These are phyloP conservation scores for Cephus runcator DNA, from an alignment of 2,888 invertebrate genomes.

Conservation along the genomic window DNA sequence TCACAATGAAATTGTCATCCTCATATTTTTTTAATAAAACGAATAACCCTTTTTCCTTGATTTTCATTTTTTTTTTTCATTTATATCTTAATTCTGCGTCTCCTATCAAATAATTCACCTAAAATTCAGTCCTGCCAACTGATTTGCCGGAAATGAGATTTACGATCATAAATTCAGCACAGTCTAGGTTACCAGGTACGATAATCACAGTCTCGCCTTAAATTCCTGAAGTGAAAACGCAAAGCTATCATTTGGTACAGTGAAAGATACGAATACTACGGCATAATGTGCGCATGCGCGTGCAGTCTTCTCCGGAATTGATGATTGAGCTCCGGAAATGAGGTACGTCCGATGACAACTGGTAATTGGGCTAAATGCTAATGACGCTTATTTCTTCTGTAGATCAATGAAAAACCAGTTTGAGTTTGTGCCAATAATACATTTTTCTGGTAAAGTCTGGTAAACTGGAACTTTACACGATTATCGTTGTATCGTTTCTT, in stretches of 20 bases:
- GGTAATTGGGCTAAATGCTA: not conserved
- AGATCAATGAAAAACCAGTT: not conserved
- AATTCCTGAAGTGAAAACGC: constrained; percentile 44
- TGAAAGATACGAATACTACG: not conserved
- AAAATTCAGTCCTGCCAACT: not conserved
- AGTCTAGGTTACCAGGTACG: not conserved
- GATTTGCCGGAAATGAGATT: not conserved
- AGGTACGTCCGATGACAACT: not conserved
- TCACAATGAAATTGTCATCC: not conserved
- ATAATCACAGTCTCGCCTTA: constrained; percentile 20
- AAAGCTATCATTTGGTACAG: not conserved
- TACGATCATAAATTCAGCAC: not conserved
- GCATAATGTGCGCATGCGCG: not conserved
- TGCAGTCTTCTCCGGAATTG: not conserved
- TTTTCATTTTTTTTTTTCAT: not conserved
- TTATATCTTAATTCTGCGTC: not conserved
- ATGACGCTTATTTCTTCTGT: not conserved
- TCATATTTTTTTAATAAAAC: not conserved
- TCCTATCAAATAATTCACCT: not conserved
- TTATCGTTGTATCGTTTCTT: not conserved
- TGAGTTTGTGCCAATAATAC: not conserved
- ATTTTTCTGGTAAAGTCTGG: not conserved
- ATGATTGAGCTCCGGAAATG: not conserved
- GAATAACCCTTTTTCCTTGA: not conserved
- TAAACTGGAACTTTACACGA: too few relatives aligned